Evolutionary conservation across 2,888 invertebrate genomes (phyloP).

Genomic region (Apodemia duryi): DNA sequence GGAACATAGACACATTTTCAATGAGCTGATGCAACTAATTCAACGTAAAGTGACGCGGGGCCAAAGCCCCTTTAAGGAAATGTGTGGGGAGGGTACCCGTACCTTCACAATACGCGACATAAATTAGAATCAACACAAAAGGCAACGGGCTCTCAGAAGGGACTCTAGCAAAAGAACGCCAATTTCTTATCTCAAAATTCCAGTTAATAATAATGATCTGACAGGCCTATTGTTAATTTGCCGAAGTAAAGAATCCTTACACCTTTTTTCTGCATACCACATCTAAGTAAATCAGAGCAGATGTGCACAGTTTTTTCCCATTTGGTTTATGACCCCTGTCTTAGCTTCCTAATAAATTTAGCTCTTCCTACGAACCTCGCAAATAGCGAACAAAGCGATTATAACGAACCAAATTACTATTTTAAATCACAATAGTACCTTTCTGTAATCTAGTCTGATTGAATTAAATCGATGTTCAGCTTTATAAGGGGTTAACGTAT

Average conservation of each 20-base stretch:
- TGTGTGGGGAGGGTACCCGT: conserved; percentile 69
- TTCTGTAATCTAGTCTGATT: not conserved
- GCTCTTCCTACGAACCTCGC: conserved; percentile 39
- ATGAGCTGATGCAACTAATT: conserved; percentile 68
- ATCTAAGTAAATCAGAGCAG: conserved; percentile 65
- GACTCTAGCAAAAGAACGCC: conserved; percentile 72
- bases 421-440: conserved; percentile 5
- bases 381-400: conserved; percentile 31
- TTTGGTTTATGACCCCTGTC: conserved; percentile 48
- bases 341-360: conserved; percentile 54
- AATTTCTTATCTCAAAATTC: conserved; percentile 72
- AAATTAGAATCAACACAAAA: conserved; percentile 78
- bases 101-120: conserved; percentile 72
- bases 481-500: conserved; percentile 1
- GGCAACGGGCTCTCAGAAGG: conserved; percentile 70
- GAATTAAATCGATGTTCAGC: conserved; percentile 5
- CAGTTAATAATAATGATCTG: conserved; percentile 65
- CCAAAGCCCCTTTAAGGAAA: conserved; percentile 66
- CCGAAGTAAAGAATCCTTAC: conserved; percentile 45
- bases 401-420: not conserved
- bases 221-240: conserved; percentile 62
- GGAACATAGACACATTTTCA: conserved; percentile 50
- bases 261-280: conserved; percentile 46
- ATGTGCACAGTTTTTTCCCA: conserved; percentile 55
- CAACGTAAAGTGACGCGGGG: conserved; percentile 55